phyloP scores from a whole-genome alignment of 2,888 invertebrate genomes.

The Morinoia aosen region DNA sequence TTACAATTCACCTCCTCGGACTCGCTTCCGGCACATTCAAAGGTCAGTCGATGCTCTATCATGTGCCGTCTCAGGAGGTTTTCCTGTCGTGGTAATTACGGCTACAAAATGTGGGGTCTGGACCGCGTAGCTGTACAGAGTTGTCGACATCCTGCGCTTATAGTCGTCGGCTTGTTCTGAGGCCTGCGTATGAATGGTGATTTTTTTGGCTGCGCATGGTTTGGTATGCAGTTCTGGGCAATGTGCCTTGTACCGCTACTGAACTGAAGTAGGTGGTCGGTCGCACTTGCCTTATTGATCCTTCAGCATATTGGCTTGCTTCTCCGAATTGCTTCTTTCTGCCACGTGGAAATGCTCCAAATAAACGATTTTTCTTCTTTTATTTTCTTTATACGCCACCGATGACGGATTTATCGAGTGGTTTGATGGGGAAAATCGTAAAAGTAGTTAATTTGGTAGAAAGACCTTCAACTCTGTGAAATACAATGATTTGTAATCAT shows the following conservation, averaged over 20 bases:
- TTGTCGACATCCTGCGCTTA: neutral
- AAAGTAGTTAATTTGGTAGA: too few relatives aligned
- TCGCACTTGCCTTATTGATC: neutral
- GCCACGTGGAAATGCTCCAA: neutral
- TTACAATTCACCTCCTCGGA: neutral
- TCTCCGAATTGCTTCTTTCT: neutral
- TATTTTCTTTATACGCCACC: neutral
- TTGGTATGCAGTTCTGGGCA: neutral
- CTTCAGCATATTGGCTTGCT: neutral
- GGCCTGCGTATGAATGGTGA: neutral
- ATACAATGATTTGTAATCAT: too few relatives aligned
- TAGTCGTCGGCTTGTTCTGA: neutral
- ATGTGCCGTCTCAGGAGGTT: neutral
- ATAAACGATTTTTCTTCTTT: neutral
- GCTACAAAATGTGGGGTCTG: neutral
- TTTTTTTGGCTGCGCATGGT: neutral
- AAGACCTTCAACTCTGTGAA: too few relatives aligned
- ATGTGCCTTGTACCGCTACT: neutral
- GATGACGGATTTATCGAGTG: neutral
- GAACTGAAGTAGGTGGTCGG: neutral
- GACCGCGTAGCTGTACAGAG: neutral
- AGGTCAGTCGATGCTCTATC: conserved; percentile 33
- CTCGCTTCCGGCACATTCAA: conserved; percentile 5
- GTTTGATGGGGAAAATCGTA: too few relatives aligned
- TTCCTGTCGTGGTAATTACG: neutral